A percentile compares a stretch with the other conserved stretches of the same genome.
These are phyloP conservation scores for Smittia sp. DNA, from an alignment of 2,888 invertebrate species.

Conservation along the genomic window DNA sequence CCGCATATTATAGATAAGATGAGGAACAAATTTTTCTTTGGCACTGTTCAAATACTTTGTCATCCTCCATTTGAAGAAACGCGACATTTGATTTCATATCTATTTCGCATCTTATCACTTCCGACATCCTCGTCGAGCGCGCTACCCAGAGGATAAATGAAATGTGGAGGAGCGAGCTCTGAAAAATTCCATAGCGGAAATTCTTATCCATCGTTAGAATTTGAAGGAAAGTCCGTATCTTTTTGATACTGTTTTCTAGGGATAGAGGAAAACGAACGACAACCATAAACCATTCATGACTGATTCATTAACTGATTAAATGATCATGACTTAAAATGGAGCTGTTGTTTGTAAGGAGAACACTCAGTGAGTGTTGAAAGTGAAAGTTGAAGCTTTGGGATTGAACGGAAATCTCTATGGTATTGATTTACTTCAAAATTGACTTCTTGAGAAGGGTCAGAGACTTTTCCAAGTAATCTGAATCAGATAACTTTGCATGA, in stretches of 20 bases:
- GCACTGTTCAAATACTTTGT: slow-evolving; percentile 40
- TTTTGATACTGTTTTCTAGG: too few species aligned
- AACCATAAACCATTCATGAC: slow-evolving; percentile 15
- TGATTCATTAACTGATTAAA: slow-evolving; percentile 3
- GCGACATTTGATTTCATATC: slow-evolving; percentile 39
- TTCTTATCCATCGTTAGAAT: too few species aligned
- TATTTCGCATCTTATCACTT: slow-evolving; percentile 12
- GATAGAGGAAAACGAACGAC: not conserved
- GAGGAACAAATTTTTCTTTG: slow-evolving; percentile 34
- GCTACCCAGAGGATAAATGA: not conserved
- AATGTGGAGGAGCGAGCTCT: not conserved
- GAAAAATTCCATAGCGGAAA: too few species aligned
- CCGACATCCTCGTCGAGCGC: slow-evolving; percentile 7
- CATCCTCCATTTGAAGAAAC: slow-evolving; percentile 7
- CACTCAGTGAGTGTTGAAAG: not conserved
- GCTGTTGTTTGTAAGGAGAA: not conserved
- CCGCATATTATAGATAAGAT: not conserved
- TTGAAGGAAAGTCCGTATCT: too few species aligned
- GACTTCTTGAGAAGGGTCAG: not conserved
- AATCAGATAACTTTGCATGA: not conserved
- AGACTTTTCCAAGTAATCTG: not conserved
- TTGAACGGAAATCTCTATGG: too few species aligned
- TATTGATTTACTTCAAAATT: not conserved
- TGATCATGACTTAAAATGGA: not conserved
- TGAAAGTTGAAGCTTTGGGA: not conserved